Evolutionary conservation across 2,797 vertebrate species (phyloP), one percentile per base, ranked within the genome.

Genomic region (Arrhamphus sclerolepis): DNA sequence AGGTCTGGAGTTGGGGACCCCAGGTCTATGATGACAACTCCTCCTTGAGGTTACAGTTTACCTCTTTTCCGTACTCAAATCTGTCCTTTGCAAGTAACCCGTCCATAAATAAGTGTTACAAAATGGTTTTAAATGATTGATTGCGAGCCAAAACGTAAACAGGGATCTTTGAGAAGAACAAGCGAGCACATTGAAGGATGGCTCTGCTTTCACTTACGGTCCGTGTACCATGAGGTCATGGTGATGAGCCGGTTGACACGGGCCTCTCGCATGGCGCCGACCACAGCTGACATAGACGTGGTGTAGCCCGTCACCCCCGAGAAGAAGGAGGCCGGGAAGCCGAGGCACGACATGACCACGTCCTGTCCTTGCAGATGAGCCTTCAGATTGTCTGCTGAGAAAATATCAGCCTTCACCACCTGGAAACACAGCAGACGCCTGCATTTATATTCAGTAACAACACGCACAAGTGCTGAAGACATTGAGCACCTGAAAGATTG

Each of bases 201-300:
- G 24, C 24, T 26, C 6, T 26, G 3, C 24, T 3, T 53, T 19
- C 7, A 80, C 85, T 81, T 82, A 95, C 92, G 83, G 0, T 92
- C 88, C 1, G 94, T 94, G 79, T 92, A 94, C 94, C 93, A 94
- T 41, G 94, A 94, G 10, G 92, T 93, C 93, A 94, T 94, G 54
- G 86, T 72, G 72, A 95, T 90, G 65, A 94, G 26, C 52, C 80
- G 86, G 70, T 75, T 91, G 55, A 95, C 91, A 34, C 48, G 81
- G 55, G 75, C 82, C 46, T 89, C 85, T 38, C 68, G 78, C 92
- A 94, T 93, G 60, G 93, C 91, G 7, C 51, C 54, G 49, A 91
- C 47, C 22, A 86, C 56, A 0, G 88, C 86, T 0, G 51, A 78
- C 90, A 94, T 92, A 41, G 92, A 93, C 67, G 18, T 31, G 1